Evolutionary conservation across 2,113 vertebrate genomes (phyloP), one percentile per base, ranked within the genome.

Genomic region (Channa argus): DNA sequence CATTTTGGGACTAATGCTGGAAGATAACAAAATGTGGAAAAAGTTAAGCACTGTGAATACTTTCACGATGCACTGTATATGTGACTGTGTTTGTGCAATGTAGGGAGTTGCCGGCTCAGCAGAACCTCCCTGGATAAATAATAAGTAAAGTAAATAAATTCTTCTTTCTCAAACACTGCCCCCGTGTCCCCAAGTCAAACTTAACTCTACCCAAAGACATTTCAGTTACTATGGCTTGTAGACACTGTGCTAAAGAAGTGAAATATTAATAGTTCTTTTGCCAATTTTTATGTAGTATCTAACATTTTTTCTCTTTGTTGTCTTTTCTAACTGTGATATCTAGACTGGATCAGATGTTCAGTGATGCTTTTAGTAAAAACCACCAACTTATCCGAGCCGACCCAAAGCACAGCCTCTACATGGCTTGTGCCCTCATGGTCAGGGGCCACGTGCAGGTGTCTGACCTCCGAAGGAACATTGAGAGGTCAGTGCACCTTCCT

Each of bases 321-420:
- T 36, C 4, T 82, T 10, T 37, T 62, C 79, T 72, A 2, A 9
- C 54, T 38, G 4, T 72, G 6, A 1, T 8, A 36, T 79, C 8
- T 11, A 99, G 97, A 65, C 79, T 98, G 93, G 97, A 99, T 91
- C 98, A 99, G 87, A 98, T 99, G 96, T 99, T 99, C 92, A 97
- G 95, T 54, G 97, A 99, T 75, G 97, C 96, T 7, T 98, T 99
- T 88, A 97, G 96, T 59, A 99, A 96, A 93, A 96, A 97, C 71
- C 95, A 99, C 87, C 98, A 99, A 62, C 91, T 99, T 34, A 96
- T 99, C 88, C 94, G 69, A 72, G 96, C 96, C 2, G 95, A 99
- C 83, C 98, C 97, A 5, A 97, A 93, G 77, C 96, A 93, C 34
- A 95, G 90, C 77, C 93, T 98, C 33, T 99, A 98, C 86, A 94